Evolutionary conservation across 2,888 invertebrate species (phyloP).

Genomic region (Platerodrilus igneus): DNA sequence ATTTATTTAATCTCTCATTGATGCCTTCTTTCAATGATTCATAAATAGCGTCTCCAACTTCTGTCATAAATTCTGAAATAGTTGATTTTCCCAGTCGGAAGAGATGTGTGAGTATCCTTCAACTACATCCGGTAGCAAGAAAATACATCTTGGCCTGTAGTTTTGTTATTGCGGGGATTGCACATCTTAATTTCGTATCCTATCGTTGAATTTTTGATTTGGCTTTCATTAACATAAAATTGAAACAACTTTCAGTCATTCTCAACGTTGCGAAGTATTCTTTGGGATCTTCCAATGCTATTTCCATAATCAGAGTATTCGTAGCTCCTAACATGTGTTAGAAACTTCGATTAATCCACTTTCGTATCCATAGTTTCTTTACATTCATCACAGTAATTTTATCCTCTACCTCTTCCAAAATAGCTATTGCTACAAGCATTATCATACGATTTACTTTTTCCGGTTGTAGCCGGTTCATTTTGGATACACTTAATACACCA

Average conservation of each 20-base stretch:
- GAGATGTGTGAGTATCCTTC: slow-evolving; percentile 28
- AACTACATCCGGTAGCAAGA: slow-evolving; percentile 29
- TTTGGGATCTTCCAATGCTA: slow-evolving; percentile 25
- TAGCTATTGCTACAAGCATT: too few relatives aligned
- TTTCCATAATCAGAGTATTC: slow-evolving; percentile 26
- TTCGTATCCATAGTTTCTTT: too few relatives aligned
- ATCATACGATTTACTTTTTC: too few relatives aligned
- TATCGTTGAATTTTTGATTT: slow-evolving; percentile 11
- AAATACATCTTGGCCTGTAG: slow-evolving; percentile 25
- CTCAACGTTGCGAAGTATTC: slow-evolving; percentile 17
- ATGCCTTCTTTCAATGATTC: slow-evolving; percentile 26
- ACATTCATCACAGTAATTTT: too few relatives aligned
- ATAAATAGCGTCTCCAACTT: slow-evolving; percentile 30
- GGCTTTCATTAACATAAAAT: slow-evolving; percentile 26
- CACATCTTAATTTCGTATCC: too few relatives aligned
- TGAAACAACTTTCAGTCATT: slow-evolving; percentile 15
- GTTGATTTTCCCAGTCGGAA: slow-evolving; percentile 30
- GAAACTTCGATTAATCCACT: too few relatives aligned
- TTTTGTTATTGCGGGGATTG: slow-evolving; percentile 24
- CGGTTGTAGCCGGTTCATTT: too few relatives aligned
- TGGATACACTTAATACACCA: too few relatives aligned
- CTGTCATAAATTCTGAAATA: slow-evolving; percentile 29
- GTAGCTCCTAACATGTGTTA: slow-evolving; percentile 25
- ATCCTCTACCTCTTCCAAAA: too few relatives aligned
- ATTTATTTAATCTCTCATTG: slow-evolving; percentile 25